A percentile compares a stretch with the other conserved stretches of the same genome.
These are phyloP conservation scores for Propithecus coquereli DNA, from an alignment of 2,113 vertebrate species.

Conservation along the genomic window DNA sequence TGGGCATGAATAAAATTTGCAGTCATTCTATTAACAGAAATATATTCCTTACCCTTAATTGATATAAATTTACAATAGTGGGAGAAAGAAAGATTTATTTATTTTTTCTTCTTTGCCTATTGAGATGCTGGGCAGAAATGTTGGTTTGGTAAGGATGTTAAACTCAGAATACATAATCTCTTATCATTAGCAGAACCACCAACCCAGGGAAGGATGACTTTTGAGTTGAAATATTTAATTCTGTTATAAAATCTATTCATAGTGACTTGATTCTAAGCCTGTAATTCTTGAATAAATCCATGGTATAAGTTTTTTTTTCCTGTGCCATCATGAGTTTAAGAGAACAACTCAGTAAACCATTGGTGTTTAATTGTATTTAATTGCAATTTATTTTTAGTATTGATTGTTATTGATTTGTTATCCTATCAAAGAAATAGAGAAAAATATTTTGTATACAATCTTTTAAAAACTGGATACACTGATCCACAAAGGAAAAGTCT, in stretches of 20 bases:
- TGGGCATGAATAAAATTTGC: neutral
- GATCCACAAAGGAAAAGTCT: neutral
- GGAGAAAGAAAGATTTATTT: neutral
- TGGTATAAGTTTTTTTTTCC: neutral
- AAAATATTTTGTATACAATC: neutral
- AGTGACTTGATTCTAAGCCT: neutral
- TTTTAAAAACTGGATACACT: neutral
- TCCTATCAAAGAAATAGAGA: neutral
- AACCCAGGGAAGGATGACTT: neutral
- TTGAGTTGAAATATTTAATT: neutral
- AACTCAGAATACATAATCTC: neutral
- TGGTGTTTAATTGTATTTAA: neutral
- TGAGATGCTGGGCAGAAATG: neutral
- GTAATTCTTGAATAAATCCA: neutral
- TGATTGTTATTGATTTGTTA: neutral
- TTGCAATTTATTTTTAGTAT: neutral
- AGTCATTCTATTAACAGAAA: neutral
- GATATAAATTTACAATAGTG: neutral
- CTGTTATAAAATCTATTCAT: neutral
- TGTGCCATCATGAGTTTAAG: neutral
- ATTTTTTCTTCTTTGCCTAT: neutral
- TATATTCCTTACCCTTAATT: neutral
- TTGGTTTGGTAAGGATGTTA: neutral
- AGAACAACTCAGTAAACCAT: neutral
- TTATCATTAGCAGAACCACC: neutral